A percentile compares a stretch with the other conserved stretches of the same genome.
Evolutionary conservation across 1,140 invertebrate species (phyloP).

Genomic region (Saxidomus purpurata): DNA sequence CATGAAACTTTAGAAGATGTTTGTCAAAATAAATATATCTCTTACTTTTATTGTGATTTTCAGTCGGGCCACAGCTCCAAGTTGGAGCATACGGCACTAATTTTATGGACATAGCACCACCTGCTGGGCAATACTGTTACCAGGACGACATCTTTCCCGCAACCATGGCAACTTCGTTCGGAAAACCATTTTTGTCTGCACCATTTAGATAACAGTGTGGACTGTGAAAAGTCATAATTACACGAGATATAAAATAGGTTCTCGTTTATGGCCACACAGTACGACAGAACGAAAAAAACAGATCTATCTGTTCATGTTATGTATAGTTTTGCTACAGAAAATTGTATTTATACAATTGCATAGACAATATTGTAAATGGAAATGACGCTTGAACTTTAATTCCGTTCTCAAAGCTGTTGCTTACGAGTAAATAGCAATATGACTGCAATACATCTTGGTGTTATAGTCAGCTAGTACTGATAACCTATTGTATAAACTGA

Average conservation of each 20-base stretch:
- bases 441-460: too few species aligned
- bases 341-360: not conserved
- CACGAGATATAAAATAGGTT: not conserved
- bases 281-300: not conserved
- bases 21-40: too few species aligned
- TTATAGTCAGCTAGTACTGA: too few species aligned
- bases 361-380: not conserved
- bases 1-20: too few species aligned
- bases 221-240: not conserved
- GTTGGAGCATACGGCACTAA: conserved; percentile 76
- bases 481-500: too few species aligned
- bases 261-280: not conserved
- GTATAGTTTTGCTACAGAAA: not conserved
- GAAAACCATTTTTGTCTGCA: conserved; percentile 75
- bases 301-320: not conserved
- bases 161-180: conserved; percentile 69
- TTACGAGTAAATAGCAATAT: too few species aligned
- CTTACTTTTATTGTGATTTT: too few species aligned
- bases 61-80: conserved; percentile 70
- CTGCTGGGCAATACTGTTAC: conserved; percentile 71
- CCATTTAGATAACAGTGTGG: conserved; percentile 67
- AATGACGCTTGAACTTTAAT: not conserved
- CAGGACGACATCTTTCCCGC: conserved; percentile 73
- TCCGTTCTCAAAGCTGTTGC: too few species aligned
- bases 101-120: conserved; percentile 81